Evolutionary conservation across 2,888 invertebrate species (phyloP).

Genomic region (Dynastes grantii): DNA sequence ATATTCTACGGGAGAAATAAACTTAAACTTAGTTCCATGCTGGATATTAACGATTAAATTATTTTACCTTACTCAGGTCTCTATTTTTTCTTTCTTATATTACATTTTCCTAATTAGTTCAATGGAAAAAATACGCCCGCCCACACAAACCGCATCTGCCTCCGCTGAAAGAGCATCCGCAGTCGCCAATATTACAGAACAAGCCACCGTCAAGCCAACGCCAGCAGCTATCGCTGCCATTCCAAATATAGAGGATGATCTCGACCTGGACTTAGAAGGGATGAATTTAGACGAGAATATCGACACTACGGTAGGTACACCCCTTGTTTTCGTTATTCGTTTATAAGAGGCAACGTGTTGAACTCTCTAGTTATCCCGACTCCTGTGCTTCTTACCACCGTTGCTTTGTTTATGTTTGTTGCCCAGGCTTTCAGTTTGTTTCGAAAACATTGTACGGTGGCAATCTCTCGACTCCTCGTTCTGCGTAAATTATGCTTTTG

Average conservation of each 20-base stretch:
- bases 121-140: not conserved
- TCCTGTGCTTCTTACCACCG: constrained; percentile 27
- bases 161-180: not conserved
- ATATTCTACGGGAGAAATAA: too few relatives aligned
- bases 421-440: constrained; percentile 53
- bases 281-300: constrained; percentile 86
- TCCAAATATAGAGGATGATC: constrained; percentile 73
- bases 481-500: not conserved
- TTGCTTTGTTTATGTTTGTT: constrained; percentile 54
- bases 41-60: too few relatives aligned
- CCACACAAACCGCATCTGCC: not conserved
- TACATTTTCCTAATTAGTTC: too few relatives aligned
- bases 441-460: constrained; percentile 50
- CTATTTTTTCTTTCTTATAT: too few relatives aligned
- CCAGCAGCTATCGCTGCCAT: not conserved
- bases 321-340: not conserved
- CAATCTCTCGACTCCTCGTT: not conserved
- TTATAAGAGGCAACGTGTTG: not conserved
- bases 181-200: not conserved
- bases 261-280: constrained; percentile 89
- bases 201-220: not conserved
- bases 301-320: constrained; percentile 78
- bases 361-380: constrained; percentile 7
- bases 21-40: too few relatives aligned
- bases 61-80: too few relatives aligned